Conservation (phyloP, 2,797 vertebrate genomes). For the Gadopsis marmoratus region DNA sequence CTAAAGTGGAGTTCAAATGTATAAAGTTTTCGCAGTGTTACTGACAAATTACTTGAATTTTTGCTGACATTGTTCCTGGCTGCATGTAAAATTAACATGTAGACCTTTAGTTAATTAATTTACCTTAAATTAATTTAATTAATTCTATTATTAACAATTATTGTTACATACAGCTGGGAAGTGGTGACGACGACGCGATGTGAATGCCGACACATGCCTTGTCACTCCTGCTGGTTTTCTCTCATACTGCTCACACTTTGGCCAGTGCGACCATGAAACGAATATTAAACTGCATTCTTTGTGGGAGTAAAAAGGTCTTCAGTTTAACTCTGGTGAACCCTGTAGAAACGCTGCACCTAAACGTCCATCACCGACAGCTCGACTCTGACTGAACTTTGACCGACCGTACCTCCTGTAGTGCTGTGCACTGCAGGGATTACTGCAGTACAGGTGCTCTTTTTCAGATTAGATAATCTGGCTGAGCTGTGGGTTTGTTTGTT, state of each 20-base stretch:
- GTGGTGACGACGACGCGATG: not conserved
- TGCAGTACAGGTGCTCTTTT: not conserved
- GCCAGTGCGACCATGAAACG: too few relatives aligned
- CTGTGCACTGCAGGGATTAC: not conserved
- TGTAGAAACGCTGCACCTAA: not conserved
- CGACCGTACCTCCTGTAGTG: not conserved
- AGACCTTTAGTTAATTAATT: too few relatives aligned
- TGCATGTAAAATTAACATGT: too few relatives aligned
- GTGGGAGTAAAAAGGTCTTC: too few relatives aligned
- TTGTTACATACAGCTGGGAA: not conserved
- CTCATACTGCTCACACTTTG: not conserved
- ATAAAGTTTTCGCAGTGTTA: too few relatives aligned
- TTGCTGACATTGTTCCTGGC: too few relatives aligned
- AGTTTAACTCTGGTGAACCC: not conserved
- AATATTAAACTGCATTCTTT: too few relatives aligned
- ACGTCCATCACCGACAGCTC: not conserved
- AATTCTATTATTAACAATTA: not conserved
- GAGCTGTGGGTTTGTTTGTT: not conserved
- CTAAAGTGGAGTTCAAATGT: too few relatives aligned
- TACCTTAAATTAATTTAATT: not conserved
- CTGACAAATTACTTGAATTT: too few relatives aligned
- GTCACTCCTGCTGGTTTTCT: too few relatives aligned
- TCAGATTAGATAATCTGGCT: constrained; percentile 1
- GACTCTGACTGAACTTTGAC: not conserved
- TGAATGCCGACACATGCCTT: not conserved